Evolutionary conservation across 2,888 invertebrate species (phyloP).

Genomic region (Hyppa rectilinea): DNA sequence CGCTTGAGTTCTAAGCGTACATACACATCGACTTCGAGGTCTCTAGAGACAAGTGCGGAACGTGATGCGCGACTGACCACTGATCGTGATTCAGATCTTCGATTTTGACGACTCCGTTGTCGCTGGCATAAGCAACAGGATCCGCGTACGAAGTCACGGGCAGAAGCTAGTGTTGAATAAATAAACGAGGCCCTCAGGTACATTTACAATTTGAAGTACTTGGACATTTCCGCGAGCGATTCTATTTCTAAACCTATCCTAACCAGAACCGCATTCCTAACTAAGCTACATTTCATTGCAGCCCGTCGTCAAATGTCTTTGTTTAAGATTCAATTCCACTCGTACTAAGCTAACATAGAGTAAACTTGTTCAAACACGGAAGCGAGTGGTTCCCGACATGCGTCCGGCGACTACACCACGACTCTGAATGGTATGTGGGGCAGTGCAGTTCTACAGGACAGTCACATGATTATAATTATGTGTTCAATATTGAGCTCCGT

Average conservation of each 20-base stretch:
- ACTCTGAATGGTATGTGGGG: constrained; percentile 40
- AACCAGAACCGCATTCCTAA: not conserved
- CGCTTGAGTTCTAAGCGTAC: too few species aligned
- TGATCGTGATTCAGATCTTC: too few species aligned
- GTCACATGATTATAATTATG: constrained; percentile 4
- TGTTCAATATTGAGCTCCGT: not conserved
- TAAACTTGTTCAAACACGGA: constrained; percentile 30
- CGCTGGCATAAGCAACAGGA: too few species aligned
- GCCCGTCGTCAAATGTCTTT: not conserved
- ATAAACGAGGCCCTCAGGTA: too few species aligned
- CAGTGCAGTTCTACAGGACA: constrained; percentile 34
- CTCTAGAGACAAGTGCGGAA: too few species aligned
- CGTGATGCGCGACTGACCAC: too few species aligned
- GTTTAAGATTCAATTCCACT: constrained; percentile 9
- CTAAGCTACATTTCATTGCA: not conserved
- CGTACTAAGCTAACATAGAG: constrained; percentile 27
- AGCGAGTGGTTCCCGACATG: constrained; percentile 20
- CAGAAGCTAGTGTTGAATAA: too few species aligned
- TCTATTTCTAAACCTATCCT: not conserved
- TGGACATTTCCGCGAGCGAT: not conserved
- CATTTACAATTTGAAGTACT: not conserved
- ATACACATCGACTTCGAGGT: too few species aligned
- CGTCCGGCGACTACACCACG: constrained; percentile 40
- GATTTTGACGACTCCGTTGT: too few species aligned
- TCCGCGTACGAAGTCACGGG: too few species aligned